Conservation (phyloP, 2,797 vertebrate genomes). For the Epinephelus malabaricus region DNA sequence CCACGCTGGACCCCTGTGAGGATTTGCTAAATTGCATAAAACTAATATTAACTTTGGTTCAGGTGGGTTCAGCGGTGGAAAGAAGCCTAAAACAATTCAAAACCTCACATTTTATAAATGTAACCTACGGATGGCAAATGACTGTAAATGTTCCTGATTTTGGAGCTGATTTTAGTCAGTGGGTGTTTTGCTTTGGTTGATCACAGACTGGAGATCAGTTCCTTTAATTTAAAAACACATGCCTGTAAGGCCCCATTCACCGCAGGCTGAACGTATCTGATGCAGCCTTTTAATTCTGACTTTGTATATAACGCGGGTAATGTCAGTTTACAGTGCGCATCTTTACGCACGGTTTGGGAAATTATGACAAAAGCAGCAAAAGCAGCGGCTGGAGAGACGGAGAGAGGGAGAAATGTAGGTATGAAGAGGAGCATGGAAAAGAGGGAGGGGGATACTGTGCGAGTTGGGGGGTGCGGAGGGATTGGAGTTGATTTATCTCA, state of each 20-base stretch:
- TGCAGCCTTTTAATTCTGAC: slow-evolving; percentile 10
- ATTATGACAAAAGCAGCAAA: slow-evolving; percentile 55
- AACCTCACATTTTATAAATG: neutral
- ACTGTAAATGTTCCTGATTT: neutral
- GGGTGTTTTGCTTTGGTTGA: neutral
- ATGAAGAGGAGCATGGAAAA: slow-evolving; percentile 35
- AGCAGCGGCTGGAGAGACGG: slow-evolving; percentile 38
- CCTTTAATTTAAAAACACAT: neutral
- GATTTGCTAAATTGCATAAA: neutral
- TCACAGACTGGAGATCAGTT: slow-evolving; percentile 9
- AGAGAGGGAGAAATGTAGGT: slow-evolving; percentile 48
- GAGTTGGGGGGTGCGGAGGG: slow-evolving; percentile 71
- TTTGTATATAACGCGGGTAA: neutral
- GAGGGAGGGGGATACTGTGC: neutral
- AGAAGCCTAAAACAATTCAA: neutral
- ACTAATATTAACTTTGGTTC: slow-evolving; percentile 1
- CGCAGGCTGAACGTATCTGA: neutral
- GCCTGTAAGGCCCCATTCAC: slow-evolving; percentile 12
- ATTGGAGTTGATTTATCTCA: slow-evolving; percentile 87
- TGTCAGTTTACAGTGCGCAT: slow-evolving; percentile 19
- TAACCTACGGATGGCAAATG: neutral
- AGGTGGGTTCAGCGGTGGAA: neutral
- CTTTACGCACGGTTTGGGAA: slow-evolving; percentile 50
- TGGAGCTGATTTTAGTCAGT: neutral
- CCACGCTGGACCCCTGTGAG: neutral